Evolutionary conservation across 2,888 invertebrate genomes (phyloP), one percentile per base, ranked within the genome.

Genomic region (Pogonocherus hispidulus): DNA sequence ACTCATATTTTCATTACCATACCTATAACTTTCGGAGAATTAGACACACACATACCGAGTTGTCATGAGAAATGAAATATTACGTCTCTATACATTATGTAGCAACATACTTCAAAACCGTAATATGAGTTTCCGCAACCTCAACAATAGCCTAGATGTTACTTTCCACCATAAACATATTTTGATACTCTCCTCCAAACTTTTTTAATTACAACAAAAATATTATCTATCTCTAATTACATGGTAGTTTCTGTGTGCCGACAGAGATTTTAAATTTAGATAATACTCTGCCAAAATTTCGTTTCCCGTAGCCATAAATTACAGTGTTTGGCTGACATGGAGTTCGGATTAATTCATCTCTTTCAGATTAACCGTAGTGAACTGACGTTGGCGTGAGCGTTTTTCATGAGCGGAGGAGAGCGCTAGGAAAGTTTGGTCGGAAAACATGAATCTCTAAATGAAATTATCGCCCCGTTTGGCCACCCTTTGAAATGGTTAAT

Each of bases 341-440:
- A 84, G 83, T 84, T 82, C 79, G 84, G 85, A 85, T 86, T 85
- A 86, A 85, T 86, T 85, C 85, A 85, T 85, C 85, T 85, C 84
- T 85, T 85, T 85, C 85, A 84, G 84, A 84, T 85, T 84, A 84
- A 84, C 82, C 82, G 77, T 81, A 80, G 81, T 83, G 83, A 83
- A 83, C 82, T 84, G 85, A 84, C 83, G 83, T 81, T 82, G 82
- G 81, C 82, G 81, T 77, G 76, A 76, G 76, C 74, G 76, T 75
- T 75, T 76, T 78, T 78, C 73, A 60, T 63, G 72, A 64, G 69
- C 69, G 62, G 68, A 66, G 65, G 57, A 63, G 51, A 64, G 52
- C 56, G 23, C 49, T 52, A 46, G 23, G 70, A 71, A 73, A 71
- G 66, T 70, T 70, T 62, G 67, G 67, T 64, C 66, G 63, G 66